These are phyloP conservation scores for Rhadina sibilatrix DNA, from an alignment of 2,113 vertebrate genomes.

Conservation along the genomic window DNA sequence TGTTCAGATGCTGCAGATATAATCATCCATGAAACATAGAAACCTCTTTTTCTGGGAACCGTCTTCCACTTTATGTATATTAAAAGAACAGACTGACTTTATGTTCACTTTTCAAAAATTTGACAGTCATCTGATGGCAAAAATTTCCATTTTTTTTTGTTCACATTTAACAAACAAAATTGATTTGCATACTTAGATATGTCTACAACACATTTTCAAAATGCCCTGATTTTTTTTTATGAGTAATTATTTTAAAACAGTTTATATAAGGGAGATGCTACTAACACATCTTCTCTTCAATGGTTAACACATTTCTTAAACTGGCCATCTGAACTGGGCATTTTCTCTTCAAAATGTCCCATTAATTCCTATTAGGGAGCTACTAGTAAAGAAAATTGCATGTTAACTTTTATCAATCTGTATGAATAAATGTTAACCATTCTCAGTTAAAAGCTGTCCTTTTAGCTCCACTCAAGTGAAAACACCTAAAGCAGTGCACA, in stretches of 20 bases:
- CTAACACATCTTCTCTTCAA: background rate
- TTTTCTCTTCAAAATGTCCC: constrained; percentile 66
- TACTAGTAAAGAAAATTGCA: constrained; percentile 75
- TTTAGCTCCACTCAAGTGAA: constrained; percentile 76
- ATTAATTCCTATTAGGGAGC: constrained; percentile 73
- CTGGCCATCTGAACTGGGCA: constrained; percentile 22
- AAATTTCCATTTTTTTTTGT: background rate
- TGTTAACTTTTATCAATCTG: constrained; percentile 77
- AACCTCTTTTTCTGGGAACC: background rate
- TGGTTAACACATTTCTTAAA: background rate
- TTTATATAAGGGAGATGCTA: background rate
- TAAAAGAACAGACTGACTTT: background rate
- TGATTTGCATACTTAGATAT: background rate
- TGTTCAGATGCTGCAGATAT: background rate
- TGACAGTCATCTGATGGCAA: background rate
- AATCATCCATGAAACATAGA: background rate
- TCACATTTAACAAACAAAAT: background rate
- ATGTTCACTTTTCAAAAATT: background rate
- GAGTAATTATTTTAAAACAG: background rate
- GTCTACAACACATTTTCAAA: background rate
- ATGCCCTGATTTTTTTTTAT: background rate
- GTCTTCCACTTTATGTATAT: background rate
- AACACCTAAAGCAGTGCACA: constrained; percentile 63
- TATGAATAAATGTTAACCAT: constrained; percentile 74
- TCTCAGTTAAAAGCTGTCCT: constrained; percentile 70